These are phyloP conservation scores for Caranx melampygus DNA, from an alignment of 2,113 vertebrate species.

Conservation along the genomic window DNA sequence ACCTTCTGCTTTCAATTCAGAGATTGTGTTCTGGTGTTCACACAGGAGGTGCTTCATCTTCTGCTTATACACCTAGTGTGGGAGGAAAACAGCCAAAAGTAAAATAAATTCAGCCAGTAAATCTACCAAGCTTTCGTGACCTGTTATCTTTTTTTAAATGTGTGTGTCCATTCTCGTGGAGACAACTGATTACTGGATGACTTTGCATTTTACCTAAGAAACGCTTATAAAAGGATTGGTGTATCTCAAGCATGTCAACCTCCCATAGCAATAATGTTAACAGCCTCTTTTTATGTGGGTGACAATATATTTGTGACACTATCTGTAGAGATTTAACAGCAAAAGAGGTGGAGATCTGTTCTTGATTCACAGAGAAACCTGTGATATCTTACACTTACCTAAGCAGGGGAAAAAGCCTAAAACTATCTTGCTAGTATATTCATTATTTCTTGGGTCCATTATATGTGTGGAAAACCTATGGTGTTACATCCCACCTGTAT, in stretches of 20 bases:
- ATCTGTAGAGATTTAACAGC: background rate
- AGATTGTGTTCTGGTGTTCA: slow-evolving; percentile 91
- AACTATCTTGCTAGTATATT: too few relatives aligned
- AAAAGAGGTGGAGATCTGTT: too few relatives aligned
- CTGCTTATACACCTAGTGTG: slow-evolving; percentile 89
- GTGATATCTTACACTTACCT: background rate
- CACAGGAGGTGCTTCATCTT: slow-evolving; percentile 95
- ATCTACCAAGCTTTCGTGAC: background rate
- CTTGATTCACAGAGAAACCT: background rate
- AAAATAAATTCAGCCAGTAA: background rate
- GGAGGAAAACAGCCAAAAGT: background rate
- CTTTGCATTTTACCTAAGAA: too few relatives aligned
- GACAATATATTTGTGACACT: background rate
- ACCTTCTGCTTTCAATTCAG: slow-evolving; percentile 85
- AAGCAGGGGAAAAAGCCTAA: background rate
- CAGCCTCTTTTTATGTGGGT: background rate
- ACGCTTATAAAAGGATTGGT: too few relatives aligned
- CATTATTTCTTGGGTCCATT: too few relatives aligned
- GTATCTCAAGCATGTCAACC: background rate
- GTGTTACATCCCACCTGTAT: too few relatives aligned
- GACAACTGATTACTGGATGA: background rate
- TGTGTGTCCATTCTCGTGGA: background rate
- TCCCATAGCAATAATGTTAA: background rate
- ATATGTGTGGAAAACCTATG: too few relatives aligned
- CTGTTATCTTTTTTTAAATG: background rate